Evolutionary conservation across 2,113 vertebrate species (phyloP), one percentile per base, ranked within the genome.

Genomic region (Agelaius tricolor): DNA sequence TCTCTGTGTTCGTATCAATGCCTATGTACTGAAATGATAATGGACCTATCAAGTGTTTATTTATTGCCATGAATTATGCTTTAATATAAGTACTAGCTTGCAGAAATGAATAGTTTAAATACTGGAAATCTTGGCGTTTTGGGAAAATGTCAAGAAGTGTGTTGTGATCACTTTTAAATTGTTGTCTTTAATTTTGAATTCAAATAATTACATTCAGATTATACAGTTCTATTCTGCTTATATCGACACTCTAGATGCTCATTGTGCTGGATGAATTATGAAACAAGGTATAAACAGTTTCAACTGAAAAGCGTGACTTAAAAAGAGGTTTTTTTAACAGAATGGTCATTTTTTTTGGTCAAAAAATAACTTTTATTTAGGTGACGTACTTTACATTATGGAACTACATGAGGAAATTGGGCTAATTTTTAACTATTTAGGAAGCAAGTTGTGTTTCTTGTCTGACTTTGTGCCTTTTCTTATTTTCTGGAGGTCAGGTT

Each of bases 401-500:
- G 44, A 90, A 80, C 63, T 31, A 54, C 15, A 26, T 7, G 4
- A 31, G 26, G 43, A 89, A 75, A 49, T 39, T 27, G n/a, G 24
- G n/a, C 61, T 91, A 16, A 63, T 69, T 69, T 87, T 91, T 87
- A 84, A n/a, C 24, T 9, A 11, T 71, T 69, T 84, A 37, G 84
- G 61, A 88, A 73, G 33, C 4, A 65, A 30, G 19, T 39, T 62
- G 20, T 97, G 77, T 96, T 98, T 98, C 98, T 99, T 99, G 99
- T 99, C 99, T 99, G 99, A 99, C 99, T 99, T 99, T 99, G 98
- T 99, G 98, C 98, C 98, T 99, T 99, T 99, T 98, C 98, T 99
- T 99, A 98, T 99, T 99, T 99, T 99, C 98, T 99, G 99, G 99
- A 99, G 99, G 99, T 99, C 99, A 99, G 99, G 99, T 99, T 99